Percentiles rank a stretch among this genome's conserved stretches.
Conservation (phyloP, 2,113 vertebrate species). For the Poeciliopsis retropinna region DNA sequence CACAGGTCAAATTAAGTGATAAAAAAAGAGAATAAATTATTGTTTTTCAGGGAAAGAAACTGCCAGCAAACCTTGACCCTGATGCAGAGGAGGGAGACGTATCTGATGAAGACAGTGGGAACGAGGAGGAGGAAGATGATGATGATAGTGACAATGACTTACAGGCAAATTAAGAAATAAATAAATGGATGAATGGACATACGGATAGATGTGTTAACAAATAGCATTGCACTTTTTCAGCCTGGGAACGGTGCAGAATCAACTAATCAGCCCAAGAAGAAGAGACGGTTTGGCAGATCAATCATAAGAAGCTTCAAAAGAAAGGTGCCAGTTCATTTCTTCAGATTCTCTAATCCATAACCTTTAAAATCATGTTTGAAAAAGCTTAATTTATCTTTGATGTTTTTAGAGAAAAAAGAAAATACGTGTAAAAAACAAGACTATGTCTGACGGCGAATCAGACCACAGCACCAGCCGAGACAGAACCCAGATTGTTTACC, state of each 20-base stretch:
- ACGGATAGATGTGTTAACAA: conserved; percentile 1
- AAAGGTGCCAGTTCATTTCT: conserved; percentile 80
- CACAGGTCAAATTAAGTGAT: no score
- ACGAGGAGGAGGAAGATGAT: conserved; percentile 88
- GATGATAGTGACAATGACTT: conserved; percentile 46
- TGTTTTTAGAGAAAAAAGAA: conserved; percentile 85
- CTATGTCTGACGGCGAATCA: conserved; percentile 84
- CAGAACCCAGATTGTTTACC: conserved; percentile 82
- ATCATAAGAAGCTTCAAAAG: conserved; percentile 88
- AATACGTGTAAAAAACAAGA: conserved; percentile 81
- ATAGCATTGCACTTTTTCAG: conserved; percentile 52
- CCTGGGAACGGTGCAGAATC: conserved; percentile 68
- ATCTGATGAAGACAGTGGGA: conserved; percentile 94
- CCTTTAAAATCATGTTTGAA: background rate
- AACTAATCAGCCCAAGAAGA: conserved; percentile 76
- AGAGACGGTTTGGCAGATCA: conserved; percentile 78
- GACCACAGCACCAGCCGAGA: conserved; percentile 80
- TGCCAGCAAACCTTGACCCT: conserved; percentile 88
- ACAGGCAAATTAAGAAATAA: conserved; percentile 39
- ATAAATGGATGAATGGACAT: conserved; percentile 11
- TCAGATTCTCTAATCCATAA: background rate
- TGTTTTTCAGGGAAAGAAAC: conserved; percentile 89
- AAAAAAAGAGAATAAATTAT: background rate
- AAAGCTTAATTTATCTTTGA: background rate
- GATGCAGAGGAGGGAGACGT: conserved; percentile 94